These are phyloP conservation scores for Corythornis leucogaster DNA, from an alignment of 2,797 vertebrate genomes.

Conservation along the genomic window DNA sequence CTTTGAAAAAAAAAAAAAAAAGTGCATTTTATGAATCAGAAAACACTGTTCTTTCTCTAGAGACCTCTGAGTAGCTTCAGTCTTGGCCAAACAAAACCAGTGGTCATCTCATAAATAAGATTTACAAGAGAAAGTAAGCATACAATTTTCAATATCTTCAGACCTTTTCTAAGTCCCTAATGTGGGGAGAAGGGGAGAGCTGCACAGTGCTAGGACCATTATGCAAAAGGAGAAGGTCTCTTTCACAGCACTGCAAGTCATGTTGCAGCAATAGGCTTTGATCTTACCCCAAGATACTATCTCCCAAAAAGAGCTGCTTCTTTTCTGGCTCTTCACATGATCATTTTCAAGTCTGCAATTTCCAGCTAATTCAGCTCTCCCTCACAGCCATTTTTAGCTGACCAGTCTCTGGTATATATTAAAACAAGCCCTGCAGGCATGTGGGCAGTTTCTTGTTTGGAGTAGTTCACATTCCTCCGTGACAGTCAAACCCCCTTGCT, in stretches of 20 bases:
- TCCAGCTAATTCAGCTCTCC: background rate
- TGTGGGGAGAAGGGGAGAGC: background rate
- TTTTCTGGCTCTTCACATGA: background rate
- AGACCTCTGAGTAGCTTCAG: background rate
- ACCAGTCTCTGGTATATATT: background rate
- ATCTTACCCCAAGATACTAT: background rate
- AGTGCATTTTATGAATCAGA: background rate
- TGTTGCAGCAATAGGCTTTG: background rate
- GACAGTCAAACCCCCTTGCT: background rate
- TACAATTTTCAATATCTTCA: background rate
- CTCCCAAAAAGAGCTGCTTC: background rate
- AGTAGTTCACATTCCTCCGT: background rate
- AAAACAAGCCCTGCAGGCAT: background rate
- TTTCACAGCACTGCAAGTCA: background rate
- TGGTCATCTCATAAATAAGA: background rate
- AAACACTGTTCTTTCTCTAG: background rate
- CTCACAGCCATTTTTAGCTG: constrained; percentile 4
- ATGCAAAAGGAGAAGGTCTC: background rate
- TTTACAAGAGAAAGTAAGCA: background rate
- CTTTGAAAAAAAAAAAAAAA: background rate
- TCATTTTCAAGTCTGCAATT: background rate
- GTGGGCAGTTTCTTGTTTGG: background rate
- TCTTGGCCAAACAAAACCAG: background rate
- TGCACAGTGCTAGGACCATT: background rate
- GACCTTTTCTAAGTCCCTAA: background rate